Conservation (phyloP, 2,888 invertebrate genomes). For the Gandaritis pyraliata region DNA sequence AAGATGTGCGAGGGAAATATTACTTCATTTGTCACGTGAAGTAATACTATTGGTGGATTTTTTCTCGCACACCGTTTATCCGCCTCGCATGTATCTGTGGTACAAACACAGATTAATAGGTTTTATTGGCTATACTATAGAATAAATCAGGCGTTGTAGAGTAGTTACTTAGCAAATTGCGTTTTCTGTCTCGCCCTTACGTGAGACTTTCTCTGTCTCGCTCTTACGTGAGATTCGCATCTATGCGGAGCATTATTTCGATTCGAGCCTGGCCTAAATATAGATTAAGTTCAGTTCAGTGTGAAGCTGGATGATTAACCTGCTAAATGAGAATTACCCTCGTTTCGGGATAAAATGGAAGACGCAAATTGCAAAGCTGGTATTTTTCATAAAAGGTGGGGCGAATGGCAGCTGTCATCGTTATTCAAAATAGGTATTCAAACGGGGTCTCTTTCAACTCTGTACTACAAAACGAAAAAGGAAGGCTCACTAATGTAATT, state of each 20-base stretch:
- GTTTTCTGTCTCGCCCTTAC: neutral
- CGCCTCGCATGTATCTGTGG: too few species aligned
- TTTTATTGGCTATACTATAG: too few species aligned
- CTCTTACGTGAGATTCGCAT: slow-evolving; percentile 1
- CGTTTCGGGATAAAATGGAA: slow-evolving; percentile 22
- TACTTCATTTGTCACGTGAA: too few species aligned
- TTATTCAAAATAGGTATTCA: too few species aligned
- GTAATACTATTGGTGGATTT: too few species aligned
- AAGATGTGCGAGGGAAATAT: too few species aligned
- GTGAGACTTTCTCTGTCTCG: neutral
- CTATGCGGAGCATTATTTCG: neutral
- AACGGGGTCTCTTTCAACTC: neutral
- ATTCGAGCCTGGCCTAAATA: slow-evolving; percentile 25
- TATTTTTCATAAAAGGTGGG: slow-evolving; percentile 15
- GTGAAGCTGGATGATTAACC: slow-evolving; percentile 30
- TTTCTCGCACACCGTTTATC: too few species aligned
- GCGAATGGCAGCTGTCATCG: slow-evolving; percentile 9
- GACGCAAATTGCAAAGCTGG: slow-evolving; percentile 15
- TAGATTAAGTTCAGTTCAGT: slow-evolving; percentile 21
- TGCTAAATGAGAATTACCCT: slow-evolving; percentile 27
- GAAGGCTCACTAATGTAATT: too few species aligned
- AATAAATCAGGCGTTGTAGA: too few species aligned
- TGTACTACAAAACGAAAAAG: too few species aligned
- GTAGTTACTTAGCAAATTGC: too few species aligned
- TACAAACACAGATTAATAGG: too few species aligned